Base-by-base conservation (phyloP, 2,113 vertebrate genomes). In the Tursiops truncatus region DNA sequence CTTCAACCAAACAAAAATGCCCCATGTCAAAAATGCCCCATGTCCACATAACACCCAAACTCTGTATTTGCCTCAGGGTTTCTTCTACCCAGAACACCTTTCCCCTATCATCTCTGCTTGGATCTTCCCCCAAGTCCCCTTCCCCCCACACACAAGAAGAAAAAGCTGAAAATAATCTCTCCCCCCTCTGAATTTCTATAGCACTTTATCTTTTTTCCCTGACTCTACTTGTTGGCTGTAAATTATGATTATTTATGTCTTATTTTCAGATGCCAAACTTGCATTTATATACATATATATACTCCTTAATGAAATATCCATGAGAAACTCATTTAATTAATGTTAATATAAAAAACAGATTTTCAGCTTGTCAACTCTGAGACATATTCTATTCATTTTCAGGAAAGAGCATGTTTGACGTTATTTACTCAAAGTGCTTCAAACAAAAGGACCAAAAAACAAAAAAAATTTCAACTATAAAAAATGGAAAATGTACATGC, bases 201-300 rank as follows among this genome's bases (percentile, higher is more conserved):
- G 53, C 33, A 89, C 36, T 85, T 86, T 89, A 62, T 38, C 33
- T 25, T 85, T 87, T 70, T 56, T 71, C 63, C 84, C 38, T 89
- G 36, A 71, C 8, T 94, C n/a, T 68, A 68, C 80, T 62, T 89
- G n/a, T 67, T 95, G 65, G 84, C 62, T 79, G 70, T 77, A 86
- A 84, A 77, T 71, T 68, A 86, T 68, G 23, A 36, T 92, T 92
- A 88, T 83, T 89, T 88, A 63, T 13, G 23, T 71, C 63, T 83
- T 92, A 84, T 71, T 88, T 96, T 91, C 73, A 96, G 82, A 80
- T 47, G n/a, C 70, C 80, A 91, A 96, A 89, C 53, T 89, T 94
- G 73, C 6, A 92, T 79, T 79, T 79, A 79, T 18, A 95, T 85
- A 91, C 44, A 93, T 58, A 74, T 56, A 82, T 41, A 68, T 47